These are phyloP conservation scores for Diceros bicornis DNA, from an alignment of 2,797 vertebrate genomes.

Conservation along the genomic window DNA sequence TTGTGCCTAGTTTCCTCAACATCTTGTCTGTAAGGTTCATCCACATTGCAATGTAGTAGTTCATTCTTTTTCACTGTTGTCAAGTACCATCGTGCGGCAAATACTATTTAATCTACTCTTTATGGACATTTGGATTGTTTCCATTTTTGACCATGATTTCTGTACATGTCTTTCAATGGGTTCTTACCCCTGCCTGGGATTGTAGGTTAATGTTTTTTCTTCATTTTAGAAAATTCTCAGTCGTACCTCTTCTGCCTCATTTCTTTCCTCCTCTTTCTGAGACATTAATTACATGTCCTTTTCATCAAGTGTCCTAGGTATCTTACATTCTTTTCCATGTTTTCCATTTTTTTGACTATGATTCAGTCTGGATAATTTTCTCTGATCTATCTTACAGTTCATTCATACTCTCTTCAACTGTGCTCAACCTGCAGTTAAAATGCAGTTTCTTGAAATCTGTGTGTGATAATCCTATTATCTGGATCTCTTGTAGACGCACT, in stretches of 20 bases:
- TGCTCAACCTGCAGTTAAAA: not conserved
- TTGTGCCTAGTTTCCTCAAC: not conserved
- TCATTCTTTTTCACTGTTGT: not conserved
- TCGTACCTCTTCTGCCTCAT: not conserved
- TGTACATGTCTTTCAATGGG: not conserved
- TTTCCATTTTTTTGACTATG: not conserved
- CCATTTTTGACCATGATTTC: not conserved
- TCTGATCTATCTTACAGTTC: not conserved
- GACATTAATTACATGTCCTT: not conserved
- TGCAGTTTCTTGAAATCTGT: not conserved
- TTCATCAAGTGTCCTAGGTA: not conserved
- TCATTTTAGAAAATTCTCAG: conserved; percentile 26
- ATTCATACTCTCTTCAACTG: not conserved
- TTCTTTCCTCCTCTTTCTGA: not conserved
- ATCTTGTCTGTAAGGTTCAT: not conserved
- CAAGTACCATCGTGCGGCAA: not conserved
- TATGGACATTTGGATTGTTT: not conserved
- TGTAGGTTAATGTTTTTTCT: not conserved
- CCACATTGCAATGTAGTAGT: not conserved
- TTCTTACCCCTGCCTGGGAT: not conserved
- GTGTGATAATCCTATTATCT: not conserved
- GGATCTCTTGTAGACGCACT: not conserved
- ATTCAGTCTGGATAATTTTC: not conserved
- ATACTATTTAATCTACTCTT: not conserved
- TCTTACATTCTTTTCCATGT: not conserved